Conservation (phyloP, 2,113 vertebrate genomes). For the Todiramphus chloris region DNA sequence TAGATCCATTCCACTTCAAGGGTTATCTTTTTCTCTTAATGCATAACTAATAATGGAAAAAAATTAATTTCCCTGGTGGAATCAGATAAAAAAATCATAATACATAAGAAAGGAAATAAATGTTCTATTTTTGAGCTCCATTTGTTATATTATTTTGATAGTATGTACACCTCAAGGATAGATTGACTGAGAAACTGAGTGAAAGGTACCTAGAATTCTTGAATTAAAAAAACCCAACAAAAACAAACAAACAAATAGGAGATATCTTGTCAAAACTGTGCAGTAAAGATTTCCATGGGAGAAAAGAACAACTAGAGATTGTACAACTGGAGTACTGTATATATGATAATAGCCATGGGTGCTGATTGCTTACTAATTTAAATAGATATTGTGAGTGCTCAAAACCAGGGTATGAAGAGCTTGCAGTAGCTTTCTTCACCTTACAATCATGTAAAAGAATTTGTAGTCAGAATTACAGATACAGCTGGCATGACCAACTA, state of each 20-base stretch:
- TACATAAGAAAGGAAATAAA: neutral
- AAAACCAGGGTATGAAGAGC: neutral
- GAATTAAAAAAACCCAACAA: neutral
- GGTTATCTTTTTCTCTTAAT: neutral
- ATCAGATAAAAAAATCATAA: neutral
- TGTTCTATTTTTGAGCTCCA: neutral
- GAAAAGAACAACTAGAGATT: neutral
- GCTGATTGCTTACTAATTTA: constrained; percentile 11
- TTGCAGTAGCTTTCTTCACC: neutral
- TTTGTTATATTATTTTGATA: neutral
- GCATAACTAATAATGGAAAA: neutral
- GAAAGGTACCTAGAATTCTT: neutral
- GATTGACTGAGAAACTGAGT: neutral
- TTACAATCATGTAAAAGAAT: neutral
- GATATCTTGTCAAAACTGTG: neutral
- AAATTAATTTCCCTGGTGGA: neutral
- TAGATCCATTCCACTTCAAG: neutral
- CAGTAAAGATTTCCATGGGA: neutral
- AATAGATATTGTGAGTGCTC: neutral
- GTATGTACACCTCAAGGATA: neutral
- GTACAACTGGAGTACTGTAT: neutral
- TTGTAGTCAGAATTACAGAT: neutral
- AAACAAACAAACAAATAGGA: neutral
- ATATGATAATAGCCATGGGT: neutral
- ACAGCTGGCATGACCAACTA: neutral